Evolutionary conservation across 2,797 vertebrate genomes (phyloP), one percentile per base, ranked within the genome.

Genomic region (Sylvilagus floridanus): DNA sequence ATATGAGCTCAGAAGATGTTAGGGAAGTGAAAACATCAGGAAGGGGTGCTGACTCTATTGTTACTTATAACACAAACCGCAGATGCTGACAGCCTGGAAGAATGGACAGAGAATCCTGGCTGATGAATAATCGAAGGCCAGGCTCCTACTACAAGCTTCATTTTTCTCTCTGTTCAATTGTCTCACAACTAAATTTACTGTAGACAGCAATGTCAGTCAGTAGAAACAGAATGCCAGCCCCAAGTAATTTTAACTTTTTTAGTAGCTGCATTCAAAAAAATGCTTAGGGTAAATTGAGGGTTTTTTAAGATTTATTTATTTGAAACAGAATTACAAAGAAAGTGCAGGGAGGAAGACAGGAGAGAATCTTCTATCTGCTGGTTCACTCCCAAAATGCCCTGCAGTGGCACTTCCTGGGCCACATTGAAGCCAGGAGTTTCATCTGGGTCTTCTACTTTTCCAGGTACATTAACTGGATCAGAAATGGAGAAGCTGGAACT

Each of bases 211-310:
- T 16, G 13, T 7, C 37, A 19, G 16, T 32, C 66, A 85, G 35
- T 0, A 73, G 52, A 88, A 68, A 50, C 1, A 75, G n/a, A 72
- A 82, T 30, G 12, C 21, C 60, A 91, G 52, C 24, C 65, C 73
- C n/a, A 84, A 85, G 37, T 35, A 16, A 87, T 72, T 86, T 86
- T 83, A 50, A 84, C 73, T 73, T 66, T 88, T 84, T 73, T 52
- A 16, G 24, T 62, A 79, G 68, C 65, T 42, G 50, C 32, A 60
- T 72, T 71, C 8, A 66, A 87, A 88, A 87, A 62, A 73, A 10
- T 47, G 42, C 42, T 47, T 47, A 47, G 42, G 42, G 42, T 47
- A 47, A 47, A 47, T 47, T 47, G 42, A 47, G 42, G 42, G 42
- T 47, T 47, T 47, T 47, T 47, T 47, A 47, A 47, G 42, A 47